Conservation (phyloP, 2,113 vertebrate genomes). For the Mesembrinibis cayennensis region DNA sequence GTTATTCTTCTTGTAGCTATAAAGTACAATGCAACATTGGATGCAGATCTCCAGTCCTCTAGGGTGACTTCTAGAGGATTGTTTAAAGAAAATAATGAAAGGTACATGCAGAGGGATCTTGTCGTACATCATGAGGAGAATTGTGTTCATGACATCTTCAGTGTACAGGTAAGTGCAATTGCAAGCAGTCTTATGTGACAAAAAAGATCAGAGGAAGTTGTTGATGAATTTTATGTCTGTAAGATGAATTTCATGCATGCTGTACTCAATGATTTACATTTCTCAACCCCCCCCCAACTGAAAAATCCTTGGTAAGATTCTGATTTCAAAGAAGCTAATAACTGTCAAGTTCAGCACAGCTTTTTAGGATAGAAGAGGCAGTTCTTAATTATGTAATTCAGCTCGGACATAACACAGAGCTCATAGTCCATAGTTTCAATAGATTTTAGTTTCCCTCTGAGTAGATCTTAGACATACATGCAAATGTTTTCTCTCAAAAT, state of each 20-base stretch:
- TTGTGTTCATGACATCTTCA: constrained; percentile 77
- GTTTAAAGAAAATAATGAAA: constrained; percentile 84
- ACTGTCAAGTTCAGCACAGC: neutral
- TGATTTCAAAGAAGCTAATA: neutral
- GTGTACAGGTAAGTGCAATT: constrained; percentile 80
- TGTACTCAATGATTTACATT: neutral
- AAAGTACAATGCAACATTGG: constrained; percentile 83
- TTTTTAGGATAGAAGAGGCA: neutral
- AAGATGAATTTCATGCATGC: neutral
- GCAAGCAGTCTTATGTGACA: neutral
- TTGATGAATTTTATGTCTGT: neutral
- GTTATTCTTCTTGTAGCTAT: constrained; percentile 68
- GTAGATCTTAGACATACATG: neutral
- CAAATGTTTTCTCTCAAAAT: neutral
- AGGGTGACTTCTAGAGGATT: constrained; percentile 86
- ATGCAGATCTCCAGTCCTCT: constrained; percentile 83
- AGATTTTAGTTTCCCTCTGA: neutral
- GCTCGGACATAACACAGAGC: neutral
- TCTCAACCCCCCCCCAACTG: neutral
- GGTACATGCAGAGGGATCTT: constrained; percentile 73
- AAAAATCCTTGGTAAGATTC: neutral
- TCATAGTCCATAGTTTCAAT: neutral
- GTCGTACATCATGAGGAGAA: constrained; percentile 34
- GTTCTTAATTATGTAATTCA: neutral
- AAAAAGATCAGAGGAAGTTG: neutral